A percentile compares a stretch with the other conserved stretches of the same genome.
These are phyloP conservation scores for Metacarcinus magister DNA, from an alignment of 2,888 invertebrate genomes.

Conservation along the genomic window DNA sequence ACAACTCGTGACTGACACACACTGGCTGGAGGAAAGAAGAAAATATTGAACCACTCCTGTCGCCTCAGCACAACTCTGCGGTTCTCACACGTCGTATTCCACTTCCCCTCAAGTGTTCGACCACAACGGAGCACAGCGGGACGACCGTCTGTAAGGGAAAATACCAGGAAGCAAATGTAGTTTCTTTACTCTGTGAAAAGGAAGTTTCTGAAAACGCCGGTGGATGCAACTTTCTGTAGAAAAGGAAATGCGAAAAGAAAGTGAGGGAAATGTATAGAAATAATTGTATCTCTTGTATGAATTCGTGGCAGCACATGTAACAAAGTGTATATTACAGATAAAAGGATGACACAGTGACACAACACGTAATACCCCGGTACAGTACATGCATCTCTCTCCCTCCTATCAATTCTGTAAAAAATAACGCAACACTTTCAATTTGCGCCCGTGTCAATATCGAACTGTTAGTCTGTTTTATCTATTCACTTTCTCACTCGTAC, in stretches of 20 bases:
- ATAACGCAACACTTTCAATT: neutral
- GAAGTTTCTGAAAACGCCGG: neutral
- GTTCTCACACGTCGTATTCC: neutral
- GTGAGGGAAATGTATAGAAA: neutral
- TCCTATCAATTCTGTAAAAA: neutral
- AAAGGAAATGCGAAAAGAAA: neutral
- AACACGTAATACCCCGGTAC: neutral
- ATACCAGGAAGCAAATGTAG: neutral
- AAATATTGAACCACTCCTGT: neutral
- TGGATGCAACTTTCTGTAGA: neutral
- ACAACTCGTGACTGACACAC: neutral
- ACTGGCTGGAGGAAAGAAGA: neutral
- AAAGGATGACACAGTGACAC: neutral
- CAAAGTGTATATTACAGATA: neutral
- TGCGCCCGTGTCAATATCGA: neutral
- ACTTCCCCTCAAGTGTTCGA: neutral
- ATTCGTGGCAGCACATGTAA: neutral
- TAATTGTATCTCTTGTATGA: neutral
- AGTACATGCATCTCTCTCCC: neutral
- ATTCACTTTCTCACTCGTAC: neutral
- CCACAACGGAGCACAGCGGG: neutral
- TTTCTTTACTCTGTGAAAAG: neutral
- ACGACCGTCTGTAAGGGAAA: neutral
- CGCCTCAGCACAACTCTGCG: neutral
- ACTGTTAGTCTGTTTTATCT: neutral